Conservation (phyloP, 2,113 vertebrate genomes). For the Atractosteus spatula region DNA sequence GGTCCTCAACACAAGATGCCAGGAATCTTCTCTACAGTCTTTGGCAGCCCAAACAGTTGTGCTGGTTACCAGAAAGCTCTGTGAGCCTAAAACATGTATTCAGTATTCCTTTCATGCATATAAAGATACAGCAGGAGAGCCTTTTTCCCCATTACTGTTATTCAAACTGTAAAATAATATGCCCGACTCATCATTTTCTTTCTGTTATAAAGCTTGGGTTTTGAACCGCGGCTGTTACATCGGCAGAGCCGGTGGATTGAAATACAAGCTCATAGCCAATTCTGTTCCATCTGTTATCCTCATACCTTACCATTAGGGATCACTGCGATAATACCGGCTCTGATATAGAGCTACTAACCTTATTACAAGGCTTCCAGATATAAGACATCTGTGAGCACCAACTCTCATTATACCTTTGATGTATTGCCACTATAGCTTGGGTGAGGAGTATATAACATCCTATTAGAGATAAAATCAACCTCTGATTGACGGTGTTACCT, state of each 20-base stretch:
- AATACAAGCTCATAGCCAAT: conserved; percentile 9
- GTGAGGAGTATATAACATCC: conserved; percentile 33
- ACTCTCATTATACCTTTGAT: conserved; percentile 34
- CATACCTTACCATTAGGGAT: conserved; percentile 26
- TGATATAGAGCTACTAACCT: conserved; percentile 27
- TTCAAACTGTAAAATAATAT: not conserved
- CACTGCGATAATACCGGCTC: conserved; percentile 21
- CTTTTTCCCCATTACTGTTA: not conserved
- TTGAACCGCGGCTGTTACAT: not conserved
- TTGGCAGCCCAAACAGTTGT: too few relatives aligned
- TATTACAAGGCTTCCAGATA: conserved; percentile 30
- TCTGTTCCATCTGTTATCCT: conserved; percentile 25
- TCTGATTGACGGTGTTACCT: conserved; percentile 14
- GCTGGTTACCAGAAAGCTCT: too few relatives aligned
- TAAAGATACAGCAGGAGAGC: too few relatives aligned
- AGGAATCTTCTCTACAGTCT: too few relatives aligned
- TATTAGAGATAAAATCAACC: conserved; percentile 26
- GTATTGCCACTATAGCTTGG: conserved; percentile 18
- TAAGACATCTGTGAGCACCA: conserved; percentile 29
- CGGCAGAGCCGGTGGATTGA: conserved; percentile 8
- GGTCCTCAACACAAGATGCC: too few relatives aligned
- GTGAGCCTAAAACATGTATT: too few relatives aligned
- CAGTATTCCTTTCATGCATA: too few relatives aligned
- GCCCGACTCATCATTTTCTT: not conserved
- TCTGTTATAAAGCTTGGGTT: not conserved